phyloP scores from a whole-genome alignment of 2,113 vertebrate species.

The Ranitomeya variabilis region DNA sequence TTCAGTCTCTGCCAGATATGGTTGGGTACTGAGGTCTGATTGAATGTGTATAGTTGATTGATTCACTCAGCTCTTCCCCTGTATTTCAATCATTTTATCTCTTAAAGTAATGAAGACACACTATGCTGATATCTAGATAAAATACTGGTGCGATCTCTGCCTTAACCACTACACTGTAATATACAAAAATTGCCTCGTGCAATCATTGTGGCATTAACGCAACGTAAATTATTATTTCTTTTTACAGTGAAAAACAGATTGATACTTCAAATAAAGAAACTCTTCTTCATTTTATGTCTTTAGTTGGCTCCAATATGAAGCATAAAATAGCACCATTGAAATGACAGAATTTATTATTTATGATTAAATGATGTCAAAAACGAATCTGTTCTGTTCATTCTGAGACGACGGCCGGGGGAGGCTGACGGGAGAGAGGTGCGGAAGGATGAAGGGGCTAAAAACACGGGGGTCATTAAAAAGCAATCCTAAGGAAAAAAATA shows the following conservation, averaged over 20 bases:
- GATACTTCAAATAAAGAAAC: slow-evolving; percentile 4
- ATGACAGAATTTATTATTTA: background rate
- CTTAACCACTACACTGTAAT: slow-evolving; percentile 35
- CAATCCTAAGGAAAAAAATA: slow-evolving; percentile 34
- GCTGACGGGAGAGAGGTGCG: background rate
- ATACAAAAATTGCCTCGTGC: slow-evolving; percentile 14
- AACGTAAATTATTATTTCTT: background rate
- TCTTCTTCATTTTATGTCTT: background rate
- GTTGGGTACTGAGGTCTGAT: background rate
- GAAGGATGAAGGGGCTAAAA: slow-evolving; percentile 55
- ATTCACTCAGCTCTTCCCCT: background rate
- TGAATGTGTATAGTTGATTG: background rate
- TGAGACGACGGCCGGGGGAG: background rate
- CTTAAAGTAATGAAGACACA: background rate
- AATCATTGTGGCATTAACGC: slow-evolving; percentile 27
- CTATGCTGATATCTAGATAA: slow-evolving; percentile 1
- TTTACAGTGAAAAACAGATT: background rate
- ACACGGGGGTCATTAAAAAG: slow-evolving; percentile 62
- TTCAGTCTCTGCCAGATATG: slow-evolving; percentile 17
- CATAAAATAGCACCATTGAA: slow-evolving; percentile 4
- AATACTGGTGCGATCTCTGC: slow-evolving; percentile 38
- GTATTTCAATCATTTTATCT: background rate
- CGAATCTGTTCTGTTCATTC: background rate
- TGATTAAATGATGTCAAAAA: slow-evolving; percentile 1
- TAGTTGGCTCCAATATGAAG: slow-evolving; percentile 26